These are phyloP conservation scores for Oxycera nigricornis DNA, from an alignment of 2,888 invertebrate species.

Conservation along the genomic window DNA sequence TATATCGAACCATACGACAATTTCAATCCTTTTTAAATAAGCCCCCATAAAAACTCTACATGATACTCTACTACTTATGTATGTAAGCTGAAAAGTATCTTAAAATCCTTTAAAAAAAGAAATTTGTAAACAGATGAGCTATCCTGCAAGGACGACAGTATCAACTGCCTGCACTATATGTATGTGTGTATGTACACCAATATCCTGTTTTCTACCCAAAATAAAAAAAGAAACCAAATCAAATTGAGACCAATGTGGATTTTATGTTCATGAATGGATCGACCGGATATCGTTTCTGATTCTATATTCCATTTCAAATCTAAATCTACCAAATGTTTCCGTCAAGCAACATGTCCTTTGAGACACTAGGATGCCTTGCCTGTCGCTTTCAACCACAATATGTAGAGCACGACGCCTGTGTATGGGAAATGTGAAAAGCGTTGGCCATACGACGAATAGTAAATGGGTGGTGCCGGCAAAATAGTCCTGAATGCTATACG, in stretches of 20 bases:
- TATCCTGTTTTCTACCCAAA: neutral
- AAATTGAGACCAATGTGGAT: constrained; percentile 14
- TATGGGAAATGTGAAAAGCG: neutral
- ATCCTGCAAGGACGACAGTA: neutral
- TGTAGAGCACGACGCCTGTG: neutral
- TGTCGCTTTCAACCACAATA: neutral
- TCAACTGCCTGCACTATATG: no score
- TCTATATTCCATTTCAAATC: constrained; percentile 1
- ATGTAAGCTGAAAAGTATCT: no score
- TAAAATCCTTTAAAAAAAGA: no score
- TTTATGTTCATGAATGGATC: constrained; percentile 14
- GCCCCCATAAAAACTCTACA: no score
- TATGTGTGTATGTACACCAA: neutral
- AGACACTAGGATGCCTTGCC: neutral
- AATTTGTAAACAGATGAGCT: no score
- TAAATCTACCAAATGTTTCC: neutral
- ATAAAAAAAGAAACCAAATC: no score
- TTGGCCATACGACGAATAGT: neutral
- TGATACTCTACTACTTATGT: no score
- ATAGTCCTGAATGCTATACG: neutral
- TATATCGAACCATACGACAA: no score
- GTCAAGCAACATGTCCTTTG: constrained; percentile 26
- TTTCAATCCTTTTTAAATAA: no score
- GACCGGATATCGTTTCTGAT: constrained; percentile 7
- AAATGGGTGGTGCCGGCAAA: neutral